Conservation (phyloP, 2,888 invertebrate species). For the Agrotis segetum region DNA sequence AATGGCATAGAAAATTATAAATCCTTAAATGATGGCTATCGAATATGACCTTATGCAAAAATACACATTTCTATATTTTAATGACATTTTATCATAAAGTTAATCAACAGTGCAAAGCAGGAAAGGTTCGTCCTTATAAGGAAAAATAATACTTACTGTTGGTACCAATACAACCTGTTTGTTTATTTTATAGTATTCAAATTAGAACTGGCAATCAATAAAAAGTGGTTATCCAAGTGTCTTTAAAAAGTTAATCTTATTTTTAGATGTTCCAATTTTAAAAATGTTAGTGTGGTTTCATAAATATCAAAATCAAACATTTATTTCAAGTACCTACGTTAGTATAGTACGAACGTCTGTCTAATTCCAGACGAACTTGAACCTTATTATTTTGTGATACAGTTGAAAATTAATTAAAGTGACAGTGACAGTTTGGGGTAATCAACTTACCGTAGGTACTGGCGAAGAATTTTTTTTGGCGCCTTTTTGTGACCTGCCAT, state of each 20-base stretch:
- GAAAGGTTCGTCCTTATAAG: constrained; percentile 14
- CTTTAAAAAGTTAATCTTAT: neutral
- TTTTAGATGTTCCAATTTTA: constrained; percentile 20
- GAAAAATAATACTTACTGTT: constrained; percentile 3
- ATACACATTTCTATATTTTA: constrained; percentile 24
- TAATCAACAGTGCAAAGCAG: constrained; percentile 4
- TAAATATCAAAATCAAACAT: no score
- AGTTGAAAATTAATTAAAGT: no score
- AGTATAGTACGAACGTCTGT: no score
- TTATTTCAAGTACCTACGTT: no score
- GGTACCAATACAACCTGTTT: constrained; percentile 30
- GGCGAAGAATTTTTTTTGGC: no score
- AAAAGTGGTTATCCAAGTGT: constrained; percentile 9
- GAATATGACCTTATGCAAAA: constrained; percentile 31
- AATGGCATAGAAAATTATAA: constrained; percentile 18
- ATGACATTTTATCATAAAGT: constrained; percentile 38
- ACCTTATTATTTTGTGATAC: no score
- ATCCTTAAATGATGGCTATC: constrained; percentile 46
- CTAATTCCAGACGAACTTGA: no score
- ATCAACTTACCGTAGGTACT: no score
- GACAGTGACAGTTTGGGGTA: no score
- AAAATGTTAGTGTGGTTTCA: constrained; percentile 6
- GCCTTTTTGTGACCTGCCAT: no score
- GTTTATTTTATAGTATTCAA: constrained; percentile 9
- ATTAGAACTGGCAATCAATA: constrained; percentile 16